Conservation (phyloP, 1,140 invertebrate genomes). For the Scaptomyza graminum region DNA sequence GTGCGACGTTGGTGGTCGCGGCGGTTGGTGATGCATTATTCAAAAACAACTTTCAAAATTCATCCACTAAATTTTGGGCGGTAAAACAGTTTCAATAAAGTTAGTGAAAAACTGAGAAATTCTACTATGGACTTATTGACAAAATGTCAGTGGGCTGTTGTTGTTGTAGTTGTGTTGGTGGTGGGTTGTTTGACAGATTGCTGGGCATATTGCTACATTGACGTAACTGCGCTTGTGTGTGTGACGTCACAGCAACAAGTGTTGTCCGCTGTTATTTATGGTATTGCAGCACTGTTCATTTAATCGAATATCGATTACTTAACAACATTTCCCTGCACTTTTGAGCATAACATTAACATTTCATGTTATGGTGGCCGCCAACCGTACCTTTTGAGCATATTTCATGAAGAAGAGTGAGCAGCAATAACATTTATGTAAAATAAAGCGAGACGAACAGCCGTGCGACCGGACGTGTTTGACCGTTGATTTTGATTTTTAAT, state of each 20-base stretch:
- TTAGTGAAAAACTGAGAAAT: conserved; percentile 39
- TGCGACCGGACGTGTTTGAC: conserved; percentile 63
- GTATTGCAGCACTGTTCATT: conserved; percentile 33
- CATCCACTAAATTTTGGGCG: conserved; percentile 1
- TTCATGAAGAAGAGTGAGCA: background rate
- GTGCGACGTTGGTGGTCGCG: conserved; percentile 40
- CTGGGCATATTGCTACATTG: conserved; percentile 75
- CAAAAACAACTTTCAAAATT: conserved; percentile 24
- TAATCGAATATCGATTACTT: conserved; percentile 9
- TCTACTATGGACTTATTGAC: conserved; percentile 68
- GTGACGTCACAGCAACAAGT: conserved; percentile 74
- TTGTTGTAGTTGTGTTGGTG: conserved; percentile 61
- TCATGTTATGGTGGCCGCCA: background rate
- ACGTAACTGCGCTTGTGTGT: conserved; percentile 63
- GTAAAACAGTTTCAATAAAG: conserved; percentile 14
- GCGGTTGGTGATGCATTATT: conserved; percentile 65
- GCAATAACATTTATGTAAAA: conserved; percentile 47
- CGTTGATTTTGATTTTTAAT: conserved; percentile 69
- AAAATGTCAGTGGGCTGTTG: conserved; percentile 64
- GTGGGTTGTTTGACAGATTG: conserved; percentile 75
- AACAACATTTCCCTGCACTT: background rate
- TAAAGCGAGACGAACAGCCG: conserved; percentile 44
- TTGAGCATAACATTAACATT: conserved; percentile 17
- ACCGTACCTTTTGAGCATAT: conserved; percentile 24
- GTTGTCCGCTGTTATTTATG: conserved; percentile 29